These are phyloP conservation scores for Ptychoptera albimana DNA, from an alignment of 2,888 invertebrate species.

Conservation along the genomic window DNA sequence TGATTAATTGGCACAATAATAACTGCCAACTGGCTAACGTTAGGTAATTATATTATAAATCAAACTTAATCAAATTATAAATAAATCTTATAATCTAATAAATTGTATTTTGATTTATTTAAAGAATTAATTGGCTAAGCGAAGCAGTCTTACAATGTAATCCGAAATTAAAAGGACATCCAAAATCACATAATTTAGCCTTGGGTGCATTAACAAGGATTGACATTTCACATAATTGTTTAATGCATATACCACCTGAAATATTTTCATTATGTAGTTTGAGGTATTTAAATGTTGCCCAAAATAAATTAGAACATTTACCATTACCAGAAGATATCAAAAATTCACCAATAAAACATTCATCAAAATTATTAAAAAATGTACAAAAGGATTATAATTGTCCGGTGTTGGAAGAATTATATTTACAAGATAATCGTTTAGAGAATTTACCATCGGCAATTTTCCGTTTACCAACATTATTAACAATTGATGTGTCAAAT, in stretches of 20 bases:
- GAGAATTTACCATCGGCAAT: constrained; percentile 66
- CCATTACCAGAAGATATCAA: constrained; percentile 33
- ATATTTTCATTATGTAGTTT: constrained; percentile 74
- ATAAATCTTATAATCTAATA: constrained; percentile 19
- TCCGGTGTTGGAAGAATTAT: constrained; percentile 76
- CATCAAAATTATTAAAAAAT: constrained; percentile 2
- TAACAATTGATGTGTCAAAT: constrained; percentile 81
- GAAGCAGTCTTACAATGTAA: constrained; percentile 76
- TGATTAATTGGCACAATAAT: constrained; percentile 83
- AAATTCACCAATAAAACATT: constrained; percentile 14
- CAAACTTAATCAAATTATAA: background rate
- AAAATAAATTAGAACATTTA: constrained; percentile 71
- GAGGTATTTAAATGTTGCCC: constrained; percentile 68
- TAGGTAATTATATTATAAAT: constrained; percentile 27
- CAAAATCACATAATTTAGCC: constrained; percentile 47
- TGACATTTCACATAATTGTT: constrained; percentile 80
- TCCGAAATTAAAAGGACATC: constrained; percentile 56
- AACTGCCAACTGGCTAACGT: constrained; percentile 53
- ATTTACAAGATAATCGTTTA: constrained; percentile 81
- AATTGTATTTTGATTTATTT: constrained; percentile 19
- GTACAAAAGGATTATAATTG: constrained; percentile 41
- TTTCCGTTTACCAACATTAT: constrained; percentile 62
- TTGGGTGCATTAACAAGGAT: constrained; percentile 85
- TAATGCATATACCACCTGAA: constrained; percentile 61
- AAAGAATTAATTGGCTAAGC: constrained; percentile 61